Percentiles rank a stretch among this genome's conserved stretches.
These are phyloP conservation scores for Nomada lathburiana DNA, from an alignment of 2,888 invertebrate genomes.

Conservation along the genomic window DNA sequence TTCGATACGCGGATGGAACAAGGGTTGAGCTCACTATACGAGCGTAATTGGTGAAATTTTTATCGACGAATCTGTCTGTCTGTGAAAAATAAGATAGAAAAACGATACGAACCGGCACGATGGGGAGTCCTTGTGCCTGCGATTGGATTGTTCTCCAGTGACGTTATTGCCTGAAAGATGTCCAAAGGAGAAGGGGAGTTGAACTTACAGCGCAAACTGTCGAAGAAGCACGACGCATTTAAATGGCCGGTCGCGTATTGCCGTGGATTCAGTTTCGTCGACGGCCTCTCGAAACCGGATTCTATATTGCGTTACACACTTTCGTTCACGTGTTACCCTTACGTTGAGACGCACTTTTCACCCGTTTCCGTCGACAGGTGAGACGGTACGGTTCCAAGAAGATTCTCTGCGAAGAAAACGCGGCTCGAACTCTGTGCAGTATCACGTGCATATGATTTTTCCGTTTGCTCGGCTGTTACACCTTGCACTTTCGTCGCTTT, in stretches of 20 bases:
- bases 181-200: conserved; percentile 56
- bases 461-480: background rate
- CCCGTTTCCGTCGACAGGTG: background rate
- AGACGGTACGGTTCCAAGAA: background rate
- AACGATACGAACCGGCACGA: background rate
- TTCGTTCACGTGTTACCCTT: conserved; percentile 4
- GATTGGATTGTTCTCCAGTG: conserved; percentile 63
- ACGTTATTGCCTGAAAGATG: conserved; percentile 61
- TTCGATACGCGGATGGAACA: too few relatives aligned
- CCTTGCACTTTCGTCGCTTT: background rate
- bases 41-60: background rate
- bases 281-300: conserved; percentile 61
- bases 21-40: background rate
- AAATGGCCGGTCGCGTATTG: conserved; percentile 73
- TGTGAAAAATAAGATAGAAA: background rate
- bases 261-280: conserved; percentile 73
- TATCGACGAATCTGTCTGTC: background rate
- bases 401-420: background rate
- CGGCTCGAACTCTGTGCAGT: background rate
- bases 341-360: background rate
- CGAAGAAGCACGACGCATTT: conserved; percentile 73
- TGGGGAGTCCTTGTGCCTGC: conserved; percentile 31
- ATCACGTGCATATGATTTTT: conserved; percentile 1
- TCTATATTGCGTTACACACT: conserved; percentile 8
- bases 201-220: conserved; percentile 60